These are phyloP conservation scores for Boleophthalmus pectinirostris DNA, from an alignment of 2,113 vertebrate species.

Conservation along the genomic window DNA sequence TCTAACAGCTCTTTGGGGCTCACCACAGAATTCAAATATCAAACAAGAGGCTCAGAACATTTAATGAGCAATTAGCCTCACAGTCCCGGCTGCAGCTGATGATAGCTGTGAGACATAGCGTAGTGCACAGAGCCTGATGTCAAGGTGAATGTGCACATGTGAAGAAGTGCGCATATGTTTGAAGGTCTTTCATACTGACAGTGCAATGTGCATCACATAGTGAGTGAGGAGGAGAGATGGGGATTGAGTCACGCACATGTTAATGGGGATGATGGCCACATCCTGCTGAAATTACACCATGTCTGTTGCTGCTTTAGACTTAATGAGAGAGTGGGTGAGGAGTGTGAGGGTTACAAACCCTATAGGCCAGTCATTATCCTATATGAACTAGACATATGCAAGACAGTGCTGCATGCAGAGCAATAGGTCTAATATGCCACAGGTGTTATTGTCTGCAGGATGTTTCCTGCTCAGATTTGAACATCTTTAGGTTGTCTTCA, in stretches of 20 bases:
- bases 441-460: constrained; percentile 56
- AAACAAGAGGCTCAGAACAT: constrained; percentile 55
- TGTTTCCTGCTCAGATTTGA: constrained; percentile 27
- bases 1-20: constrained; percentile 55
- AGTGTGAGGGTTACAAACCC: constrained; percentile 41
- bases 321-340: constrained; percentile 56
- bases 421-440: constrained; percentile 48
- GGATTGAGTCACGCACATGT: constrained; percentile 63
- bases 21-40: constrained; percentile 51
- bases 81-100: constrained; percentile 41
- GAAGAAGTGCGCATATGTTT: constrained; percentile 32
- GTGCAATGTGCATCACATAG: constrained; percentile 55
- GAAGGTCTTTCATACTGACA: constrained; percentile 50
- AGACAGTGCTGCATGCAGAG: constrained; percentile 16
- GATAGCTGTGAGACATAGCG: constrained; percentile 37
- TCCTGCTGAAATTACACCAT: constrained; percentile 70
- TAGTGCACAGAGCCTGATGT: constrained; percentile 41
- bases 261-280: constrained; percentile 65
- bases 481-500: constrained; percentile 4
- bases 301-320: constrained; percentile 64
- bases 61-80: constrained; percentile 64
- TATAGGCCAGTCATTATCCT: constrained; percentile 65
- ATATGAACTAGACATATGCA: constrained; percentile 56
- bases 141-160: constrained; percentile 56
- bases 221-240: constrained; percentile 53